phyloP scores from a whole-genome alignment of 2,888 invertebrate species.

The Acleris laterana region DNA sequence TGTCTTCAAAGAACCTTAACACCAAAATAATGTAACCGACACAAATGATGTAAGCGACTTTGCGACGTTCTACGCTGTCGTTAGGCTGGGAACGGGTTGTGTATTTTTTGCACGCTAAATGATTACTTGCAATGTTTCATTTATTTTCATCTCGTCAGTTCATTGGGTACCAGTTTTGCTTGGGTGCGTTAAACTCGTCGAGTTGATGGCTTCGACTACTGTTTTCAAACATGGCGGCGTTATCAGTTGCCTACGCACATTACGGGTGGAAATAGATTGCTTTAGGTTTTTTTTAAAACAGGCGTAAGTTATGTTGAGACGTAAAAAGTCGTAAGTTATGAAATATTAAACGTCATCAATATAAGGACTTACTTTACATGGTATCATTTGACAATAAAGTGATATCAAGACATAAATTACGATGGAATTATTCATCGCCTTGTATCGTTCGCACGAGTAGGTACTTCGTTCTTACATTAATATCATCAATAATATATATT shows the following conservation, averaged over 20 bases:
- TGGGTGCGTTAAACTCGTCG: slow-evolving; percentile 55
- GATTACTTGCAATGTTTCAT: slow-evolving; percentile 49
- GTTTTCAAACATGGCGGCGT: slow-evolving; percentile 28
- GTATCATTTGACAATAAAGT: too few species aligned
- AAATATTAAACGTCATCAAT: too few species aligned
- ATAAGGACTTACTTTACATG: too few species aligned
- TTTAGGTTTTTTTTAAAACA: slow-evolving; percentile 10
- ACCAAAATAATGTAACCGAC: background rate
- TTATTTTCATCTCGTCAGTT: slow-evolving; percentile 41
- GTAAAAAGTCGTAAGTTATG: too few species aligned
- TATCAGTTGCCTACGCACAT: slow-evolving; percentile 22
- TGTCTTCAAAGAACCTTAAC: slow-evolving; percentile 6
- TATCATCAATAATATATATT: too few species aligned
- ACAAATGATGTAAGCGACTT: slow-evolving; percentile 9
- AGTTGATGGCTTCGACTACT: slow-evolving; percentile 30
- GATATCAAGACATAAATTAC: too few species aligned
- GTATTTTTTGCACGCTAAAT: slow-evolving; percentile 45
- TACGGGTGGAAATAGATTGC: slow-evolving; percentile 10
- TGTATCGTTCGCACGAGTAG: too few species aligned
- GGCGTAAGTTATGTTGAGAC: background rate
- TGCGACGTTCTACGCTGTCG: slow-evolving; percentile 9
- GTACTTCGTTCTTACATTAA: too few species aligned
- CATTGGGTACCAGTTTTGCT: slow-evolving; percentile 56
- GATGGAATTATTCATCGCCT: too few species aligned
- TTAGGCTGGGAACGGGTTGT: slow-evolving; percentile 31